Evolutionary conservation across 2,113 vertebrate species (phyloP).

Genomic region (Entomyzon cyanotis): DNA sequence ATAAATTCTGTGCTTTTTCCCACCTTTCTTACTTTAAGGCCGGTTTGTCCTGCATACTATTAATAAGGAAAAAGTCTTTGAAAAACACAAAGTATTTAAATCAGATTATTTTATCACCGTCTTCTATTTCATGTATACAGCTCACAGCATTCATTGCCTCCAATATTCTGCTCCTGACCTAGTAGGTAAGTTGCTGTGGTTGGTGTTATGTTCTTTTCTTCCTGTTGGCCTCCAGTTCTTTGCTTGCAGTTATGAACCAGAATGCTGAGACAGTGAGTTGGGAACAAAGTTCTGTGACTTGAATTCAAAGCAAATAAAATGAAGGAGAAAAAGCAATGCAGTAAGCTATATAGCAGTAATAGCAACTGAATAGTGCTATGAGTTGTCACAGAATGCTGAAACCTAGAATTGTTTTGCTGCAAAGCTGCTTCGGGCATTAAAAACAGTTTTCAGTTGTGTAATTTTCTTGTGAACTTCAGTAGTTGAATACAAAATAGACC

Average conservation of each 20-base stretch:
- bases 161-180: not conserved
- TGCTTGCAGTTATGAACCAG: constrained; percentile 11
- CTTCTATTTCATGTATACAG: not conserved
- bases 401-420: not conserved
- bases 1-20: not conserved
- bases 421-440: not conserved
- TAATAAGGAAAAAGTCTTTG: not conserved
- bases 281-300: constrained; percentile 31
- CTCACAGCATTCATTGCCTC: not conserved
- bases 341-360: not conserved
- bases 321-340: not conserved
- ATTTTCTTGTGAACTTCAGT: not conserved
- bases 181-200: not conserved
- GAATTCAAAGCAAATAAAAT: constrained; percentile 27
- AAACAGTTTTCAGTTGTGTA: not conserved
- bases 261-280: not conserved
- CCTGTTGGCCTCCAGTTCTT: not conserved
- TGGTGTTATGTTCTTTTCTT: not conserved
- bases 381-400: not conserved
- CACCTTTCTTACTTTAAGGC: not conserved
- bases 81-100: not conserved
- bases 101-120: not conserved
- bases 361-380: not conserved
- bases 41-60: not conserved
- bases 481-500: not conserved